These are phyloP conservation scores for Glyphotaelius pellucidus DNA, from an alignment of 2,888 invertebrate genomes.

Conservation along the genomic window DNA sequence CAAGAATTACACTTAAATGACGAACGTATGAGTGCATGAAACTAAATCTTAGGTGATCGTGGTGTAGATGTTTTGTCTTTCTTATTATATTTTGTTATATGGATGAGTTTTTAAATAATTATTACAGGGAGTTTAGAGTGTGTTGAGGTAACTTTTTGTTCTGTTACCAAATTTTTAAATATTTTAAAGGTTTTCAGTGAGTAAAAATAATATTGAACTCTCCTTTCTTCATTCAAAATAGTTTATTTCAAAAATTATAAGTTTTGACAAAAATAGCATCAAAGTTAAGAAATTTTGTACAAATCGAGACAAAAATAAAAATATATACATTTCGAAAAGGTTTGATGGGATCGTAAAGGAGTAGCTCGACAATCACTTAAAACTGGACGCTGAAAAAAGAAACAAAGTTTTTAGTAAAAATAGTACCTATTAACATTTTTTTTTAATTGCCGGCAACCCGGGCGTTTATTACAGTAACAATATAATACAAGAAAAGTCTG, in stretches of 20 bases:
- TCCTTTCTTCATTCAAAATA: not conserved
- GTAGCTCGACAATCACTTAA: not conserved
- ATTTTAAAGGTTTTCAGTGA: not conserved
- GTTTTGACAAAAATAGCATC: not conserved
- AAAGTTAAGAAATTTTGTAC: not conserved
- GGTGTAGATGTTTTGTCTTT: not conserved
- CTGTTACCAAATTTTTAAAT: not conserved
- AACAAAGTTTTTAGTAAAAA: not conserved
- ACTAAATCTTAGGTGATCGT: not conserved
- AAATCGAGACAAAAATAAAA: not conserved
- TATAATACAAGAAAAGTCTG: no score
- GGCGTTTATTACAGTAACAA: no score
- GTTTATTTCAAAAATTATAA: not conserved
- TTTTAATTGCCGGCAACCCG: no score
- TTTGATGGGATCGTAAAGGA: not conserved
- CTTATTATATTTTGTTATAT: not conserved
- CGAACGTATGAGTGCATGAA: not conserved
- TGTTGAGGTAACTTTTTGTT: not conserved
- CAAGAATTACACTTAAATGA: not conserved
- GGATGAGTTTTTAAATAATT: not conserved
- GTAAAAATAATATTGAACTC: not conserved
- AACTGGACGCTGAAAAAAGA: not conserved
- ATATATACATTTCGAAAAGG: not conserved
- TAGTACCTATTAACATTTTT: no score
- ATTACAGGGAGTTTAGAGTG: no score